Base-by-base conservation (phyloP, 1,140 invertebrate species). In the Nasonia longicornis region DNA sequence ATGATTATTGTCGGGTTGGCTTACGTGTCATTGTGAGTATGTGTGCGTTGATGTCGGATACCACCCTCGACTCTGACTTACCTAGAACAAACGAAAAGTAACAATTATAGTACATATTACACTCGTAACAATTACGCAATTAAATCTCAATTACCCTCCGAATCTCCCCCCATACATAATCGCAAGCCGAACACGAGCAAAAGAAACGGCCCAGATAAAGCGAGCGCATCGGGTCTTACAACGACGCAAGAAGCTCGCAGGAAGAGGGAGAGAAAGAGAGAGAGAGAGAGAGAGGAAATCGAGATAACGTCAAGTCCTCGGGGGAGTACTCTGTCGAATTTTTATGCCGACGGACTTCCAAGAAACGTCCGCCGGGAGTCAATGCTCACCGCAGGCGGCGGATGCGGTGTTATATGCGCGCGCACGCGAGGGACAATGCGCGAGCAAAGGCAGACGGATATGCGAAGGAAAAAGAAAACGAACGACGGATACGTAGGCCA, bases 341-440 rank as follows among this genome's bases (percentile, higher is more conserved):
- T 81, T 77, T 81, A 76, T 76, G 73, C 79, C 79, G 79, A 76
- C 79, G 31, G 45, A 8, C 48, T 81, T 76, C 73, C 38, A 48
- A 66, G 73, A 81, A 81, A 26, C 70, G 22, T 42, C 38, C 35
- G 31, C 26, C 35, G 31, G 52, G 52, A 66, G 48, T 58, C 71
- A 20, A 52, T 77, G 79, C 38, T 16, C 64, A 73, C 52, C 6
- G 12, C 29, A 29, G 22, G 58, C 29, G 72, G 64, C 64, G 22
- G 64, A 12, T 16, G 7, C 66, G 77, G 26, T 26, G 26, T 26
- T 45, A 69, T 73, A 48, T 1, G 70, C 52, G 45, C 52, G 45
- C 29, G 11, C n/a, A 7, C 1, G 2, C 16, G 63, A 3, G n/a
- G 35, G 22, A 69, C 26, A 52, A 69, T 26, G 76, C 31, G 31